A percentile compares a stretch with the other conserved stretches of the same genome.
Conservation (phyloP, 53 echinoderm and acorn worm genomes). For the Astropecten irregularis region DNA sequence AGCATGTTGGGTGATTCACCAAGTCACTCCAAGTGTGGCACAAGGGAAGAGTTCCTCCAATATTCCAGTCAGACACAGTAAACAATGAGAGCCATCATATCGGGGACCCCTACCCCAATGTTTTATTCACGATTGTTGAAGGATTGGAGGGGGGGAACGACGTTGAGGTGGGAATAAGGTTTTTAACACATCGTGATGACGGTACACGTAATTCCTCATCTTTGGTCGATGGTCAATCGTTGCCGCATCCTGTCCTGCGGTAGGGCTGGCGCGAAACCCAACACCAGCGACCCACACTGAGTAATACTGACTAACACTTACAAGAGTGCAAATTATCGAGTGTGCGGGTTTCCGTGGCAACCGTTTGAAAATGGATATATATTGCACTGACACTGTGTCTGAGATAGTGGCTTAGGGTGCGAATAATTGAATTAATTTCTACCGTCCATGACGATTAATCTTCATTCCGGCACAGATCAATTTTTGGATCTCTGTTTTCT, state of each 20-base stretch:
- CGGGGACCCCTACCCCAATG: not conserved
- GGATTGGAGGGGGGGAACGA: no score
- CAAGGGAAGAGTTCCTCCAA: not conserved
- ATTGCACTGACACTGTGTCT: no score
- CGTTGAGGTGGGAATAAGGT: not conserved
- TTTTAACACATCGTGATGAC: conserved; percentile 9
- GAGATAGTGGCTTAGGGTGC: not conserved
- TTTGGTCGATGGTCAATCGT: conserved; percentile 29
- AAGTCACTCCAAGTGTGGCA: not conserved
- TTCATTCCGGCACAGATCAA: no score
- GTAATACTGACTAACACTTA: conserved; percentile 55
- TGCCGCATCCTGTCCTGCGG: not conserved
- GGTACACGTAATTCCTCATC: conserved; percentile 2
- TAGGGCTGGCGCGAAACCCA: not conserved
- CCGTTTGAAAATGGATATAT: conserved; percentile 12
- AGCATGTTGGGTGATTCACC: conserved; percentile 36
- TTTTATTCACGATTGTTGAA: conserved; percentile 51
- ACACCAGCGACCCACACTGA: conserved; percentile 29
- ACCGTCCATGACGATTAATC: no score
- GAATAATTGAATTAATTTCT: no score
- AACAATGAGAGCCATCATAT: not conserved
- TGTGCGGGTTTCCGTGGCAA: conserved; percentile 33
- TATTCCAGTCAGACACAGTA: not conserved
- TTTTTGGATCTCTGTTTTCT: no score
- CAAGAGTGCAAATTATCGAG: conserved; percentile 1